Base-by-base conservation (phyloP, 2,113 vertebrate species). In the Phrynosoma blainvillii region DNA sequence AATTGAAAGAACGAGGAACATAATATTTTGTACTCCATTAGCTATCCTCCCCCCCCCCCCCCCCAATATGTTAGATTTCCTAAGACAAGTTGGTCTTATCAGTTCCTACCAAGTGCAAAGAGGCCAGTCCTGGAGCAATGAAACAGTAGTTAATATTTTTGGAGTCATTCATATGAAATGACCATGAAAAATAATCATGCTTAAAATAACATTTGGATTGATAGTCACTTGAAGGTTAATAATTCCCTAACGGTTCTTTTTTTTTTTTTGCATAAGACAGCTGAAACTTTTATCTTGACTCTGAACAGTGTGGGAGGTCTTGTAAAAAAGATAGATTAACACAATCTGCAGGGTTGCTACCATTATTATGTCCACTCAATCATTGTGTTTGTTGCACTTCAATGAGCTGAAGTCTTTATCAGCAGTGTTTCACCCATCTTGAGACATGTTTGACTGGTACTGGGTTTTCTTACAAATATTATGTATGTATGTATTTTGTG, bases 181-280 rank as follows among this genome's bases (percentile, higher is more conserved):
- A 62, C 42, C 65, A 59, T 73, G 70, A 52, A 62, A 80, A 87
- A 74, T 73, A 74, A 87, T 79, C 52, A 16, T 68, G 47, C 42
- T 56, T 21, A 40, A 79, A 42, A 87, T 81, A 79, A 79, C 42
- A 79, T 85, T 85, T 66, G 59, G 42, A 7, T 11, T 25, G 77
- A 79, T 62, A 59, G 52, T 80, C 66, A 81, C 18, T 42, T 8
- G 10, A 81, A 74, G 27, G 79, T 87, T 87, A 82, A 87, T 82
- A 25, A 87, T 75, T 75, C 47, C 20, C 54, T 47, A 13, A 74
- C 3, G n/a, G 54, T 42, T 40, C 32, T 18, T 82, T 82, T 2
- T 36, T 36, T 36, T 36, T 36, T 36, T 68, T 25, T 86, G n/a
- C 13, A 79, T 42, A 68, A 79, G 30, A 78, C 9, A 78, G 76